Evolutionary conservation across 2,113 vertebrate genomes (phyloP).

Genomic region (Panthera uncia): DNA sequence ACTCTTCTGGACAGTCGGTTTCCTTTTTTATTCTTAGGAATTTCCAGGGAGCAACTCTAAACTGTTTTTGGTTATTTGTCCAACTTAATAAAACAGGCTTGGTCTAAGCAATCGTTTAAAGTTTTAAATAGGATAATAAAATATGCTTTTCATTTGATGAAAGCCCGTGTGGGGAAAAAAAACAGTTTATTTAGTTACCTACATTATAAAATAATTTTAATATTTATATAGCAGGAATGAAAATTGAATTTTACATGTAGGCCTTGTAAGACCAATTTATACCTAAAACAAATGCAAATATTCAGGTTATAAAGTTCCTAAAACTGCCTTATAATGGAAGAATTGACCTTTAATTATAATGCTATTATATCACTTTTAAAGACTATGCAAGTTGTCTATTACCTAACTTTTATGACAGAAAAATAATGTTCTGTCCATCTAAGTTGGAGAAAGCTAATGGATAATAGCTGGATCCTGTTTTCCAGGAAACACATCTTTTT

Average conservation of each 20-base stretch:
- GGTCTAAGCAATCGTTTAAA: constrained; percentile 3
- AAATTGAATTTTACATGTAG: constrained; percentile 31
- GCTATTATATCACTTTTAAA: constrained; percentile 3
- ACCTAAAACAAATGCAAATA: neutral
- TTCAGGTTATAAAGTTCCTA: constrained; percentile 37
- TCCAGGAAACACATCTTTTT: neutral
- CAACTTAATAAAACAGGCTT: constrained; percentile 25
- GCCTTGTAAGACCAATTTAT: constrained; percentile 33
- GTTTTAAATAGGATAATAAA: neutral
- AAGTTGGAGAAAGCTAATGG: neutral
- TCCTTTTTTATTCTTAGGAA: constrained; percentile 7
- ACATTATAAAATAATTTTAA: constrained; percentile 13
- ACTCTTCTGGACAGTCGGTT: neutral
- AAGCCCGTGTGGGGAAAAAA: neutral
- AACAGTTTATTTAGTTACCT: neutral
- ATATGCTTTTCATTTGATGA: neutral
- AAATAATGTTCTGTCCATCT: neutral
- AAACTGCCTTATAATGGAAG: constrained; percentile 15
- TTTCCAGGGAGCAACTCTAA: neutral
- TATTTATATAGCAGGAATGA: neutral
- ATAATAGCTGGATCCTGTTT: neutral
- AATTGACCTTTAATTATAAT: constrained; percentile 14
- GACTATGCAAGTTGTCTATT: neutral
- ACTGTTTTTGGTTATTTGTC: neutral
- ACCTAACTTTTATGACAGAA: neutral